A percentile compares a stretch with the other conserved stretches of the same genome.
phyloP scores from a whole-genome alignment of 2,113 vertebrate species.

The Mus musculus region GRCm39 chr4:40330001-40330500 shows the following conservation, averaged over 20 bases:
- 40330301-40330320: constrained; percentile 28
- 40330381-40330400: not conserved
- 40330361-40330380: not conserved
- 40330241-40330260: not conserved
- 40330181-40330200: constrained; percentile 40
- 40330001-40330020: constrained; percentile 70
- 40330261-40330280: constrained; percentile 21
- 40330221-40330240: not conserved
- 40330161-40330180: constrained; percentile 34
- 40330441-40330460: not conserved
- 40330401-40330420: not conserved
- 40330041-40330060: constrained; percentile 3
- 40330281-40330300: constrained; percentile 27
- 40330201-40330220: constrained; percentile 28
- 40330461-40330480: not conserved
- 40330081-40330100: constrained; percentile 58
- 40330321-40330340: not conserved
- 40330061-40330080: constrained; percentile 73
- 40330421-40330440: not conserved
- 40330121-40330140: constrained; percentile 76
- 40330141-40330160: constrained; percentile 73
- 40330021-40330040: constrained; percentile 57
- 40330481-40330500: constrained; percentile 21
- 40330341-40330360: not conserved
- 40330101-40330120: constrained; percentile 68